These are phyloP conservation scores for Araneus ventricosus DNA, from an alignment of 1,140 invertebrate species.

Conservation along the genomic window DNA sequence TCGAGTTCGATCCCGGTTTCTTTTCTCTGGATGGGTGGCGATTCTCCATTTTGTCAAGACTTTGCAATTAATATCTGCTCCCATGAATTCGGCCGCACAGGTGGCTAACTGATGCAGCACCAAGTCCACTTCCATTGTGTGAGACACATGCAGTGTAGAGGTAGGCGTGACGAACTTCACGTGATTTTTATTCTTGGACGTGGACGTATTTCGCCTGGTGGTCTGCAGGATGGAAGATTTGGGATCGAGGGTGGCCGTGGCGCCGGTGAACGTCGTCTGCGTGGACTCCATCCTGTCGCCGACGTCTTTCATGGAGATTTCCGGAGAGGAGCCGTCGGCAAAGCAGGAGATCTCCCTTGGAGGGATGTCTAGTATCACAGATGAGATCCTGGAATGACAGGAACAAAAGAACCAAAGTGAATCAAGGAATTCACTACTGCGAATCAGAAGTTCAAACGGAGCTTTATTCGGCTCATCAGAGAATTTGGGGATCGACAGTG, in stretches of 20 bases:
- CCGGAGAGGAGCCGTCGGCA: conserved; percentile 65
- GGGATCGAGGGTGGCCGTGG: background rate
- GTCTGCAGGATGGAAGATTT: conserved; percentile 26
- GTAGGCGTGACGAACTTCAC: conserved; percentile 65
- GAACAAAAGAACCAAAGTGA: background rate
- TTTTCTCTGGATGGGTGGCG: background rate
- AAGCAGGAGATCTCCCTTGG: conserved; percentile 66
- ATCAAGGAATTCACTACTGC: too few species aligned
- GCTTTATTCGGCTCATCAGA: too few species aligned
- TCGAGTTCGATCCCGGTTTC: conserved; percentile 21
- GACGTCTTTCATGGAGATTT: conserved; percentile 58
- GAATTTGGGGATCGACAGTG: too few species aligned
- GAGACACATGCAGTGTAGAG: conserved; percentile 30
- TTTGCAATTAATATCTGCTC: background rate
- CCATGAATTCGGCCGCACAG: conserved; percentile 50
- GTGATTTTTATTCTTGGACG: conserved; percentile 64
- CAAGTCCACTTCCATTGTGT: conserved; percentile 68
- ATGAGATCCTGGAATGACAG: conserved; percentile 55
- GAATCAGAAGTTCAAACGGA: too few species aligned
- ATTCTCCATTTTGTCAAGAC: background rate
- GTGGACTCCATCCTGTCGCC: conserved; percentile 41
- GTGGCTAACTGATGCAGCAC: conserved; percentile 63
- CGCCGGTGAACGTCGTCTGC: background rate
- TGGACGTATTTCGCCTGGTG: background rate
- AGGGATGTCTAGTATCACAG: conserved; percentile 64